phyloP scores from a whole-genome alignment of 1,140 invertebrate species.

The Melipona quadrifasciata region DNA sequence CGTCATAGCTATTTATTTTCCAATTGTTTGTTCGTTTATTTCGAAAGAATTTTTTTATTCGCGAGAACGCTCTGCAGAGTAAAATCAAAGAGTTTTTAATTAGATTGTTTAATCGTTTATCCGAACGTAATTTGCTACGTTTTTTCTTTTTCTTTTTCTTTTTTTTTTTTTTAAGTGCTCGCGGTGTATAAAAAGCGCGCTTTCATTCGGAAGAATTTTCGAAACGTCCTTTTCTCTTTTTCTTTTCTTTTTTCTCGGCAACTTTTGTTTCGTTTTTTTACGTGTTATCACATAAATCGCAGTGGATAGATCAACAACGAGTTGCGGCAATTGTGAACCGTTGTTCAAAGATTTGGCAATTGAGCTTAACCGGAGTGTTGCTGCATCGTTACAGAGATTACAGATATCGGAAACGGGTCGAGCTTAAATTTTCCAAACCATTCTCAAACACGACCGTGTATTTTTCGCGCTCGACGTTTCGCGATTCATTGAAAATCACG shows the following conservation, averaged over 20 bases:
- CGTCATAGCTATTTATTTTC: too few relatives aligned
- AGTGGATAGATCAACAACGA: neutral
- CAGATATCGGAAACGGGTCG: neutral
- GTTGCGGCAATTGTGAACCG: neutral
- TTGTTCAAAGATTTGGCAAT: constrained; percentile 14
- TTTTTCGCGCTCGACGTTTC: constrained; percentile 2
- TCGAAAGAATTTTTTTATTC: too few relatives aligned
- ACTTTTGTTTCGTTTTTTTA: neutral
- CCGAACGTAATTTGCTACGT: too few relatives aligned
- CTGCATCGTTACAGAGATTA: constrained; percentile 10
- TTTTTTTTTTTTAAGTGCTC: too few relatives aligned
- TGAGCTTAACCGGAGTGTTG: neutral
- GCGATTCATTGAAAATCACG: neutral
- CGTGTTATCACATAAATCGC: neutral
- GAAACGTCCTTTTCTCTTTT: neutral
- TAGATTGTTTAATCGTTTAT: too few relatives aligned
- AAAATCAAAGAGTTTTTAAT: too few relatives aligned
- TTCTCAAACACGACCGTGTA: neutral
- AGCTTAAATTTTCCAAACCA: constrained; percentile 19
- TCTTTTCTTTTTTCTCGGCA: neutral
- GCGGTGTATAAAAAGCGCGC: too few relatives aligned
- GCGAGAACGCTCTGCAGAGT: too few relatives aligned
- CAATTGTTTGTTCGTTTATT: too few relatives aligned
- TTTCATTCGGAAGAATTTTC: too few relatives aligned
- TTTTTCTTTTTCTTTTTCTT: too few relatives aligned